Evolutionary conservation across 2,888 invertebrate species (phyloP).

Genomic region (Prenolepis imparis): DNA sequence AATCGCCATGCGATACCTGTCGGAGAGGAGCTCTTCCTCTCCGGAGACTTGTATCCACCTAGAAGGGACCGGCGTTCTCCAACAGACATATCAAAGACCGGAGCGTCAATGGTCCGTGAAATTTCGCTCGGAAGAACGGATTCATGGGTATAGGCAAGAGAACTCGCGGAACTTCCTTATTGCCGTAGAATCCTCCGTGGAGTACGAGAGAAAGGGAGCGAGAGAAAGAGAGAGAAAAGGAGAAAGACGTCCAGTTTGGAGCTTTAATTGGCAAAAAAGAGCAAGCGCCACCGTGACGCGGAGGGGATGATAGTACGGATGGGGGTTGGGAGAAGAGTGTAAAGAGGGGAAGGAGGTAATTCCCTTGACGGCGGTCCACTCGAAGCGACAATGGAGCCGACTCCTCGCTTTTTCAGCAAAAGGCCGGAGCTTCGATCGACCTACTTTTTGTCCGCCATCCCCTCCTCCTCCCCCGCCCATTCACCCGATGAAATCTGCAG

Average conservation of each 20-base stretch:
- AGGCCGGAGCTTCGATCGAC: constrained; percentile 70
- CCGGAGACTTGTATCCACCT: constrained; percentile 35
- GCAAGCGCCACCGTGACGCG: constrained; percentile 15
- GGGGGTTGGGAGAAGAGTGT: constrained; percentile 11
- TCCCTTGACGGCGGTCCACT: constrained; percentile 64
- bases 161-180: constrained; percentile 63
- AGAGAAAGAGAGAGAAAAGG: not conserved
- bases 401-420: constrained; percentile 65
- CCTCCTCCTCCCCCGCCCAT: not conserved
- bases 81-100: constrained; percentile 47
- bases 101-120: constrained; percentile 68
- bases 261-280: constrained; percentile 68
- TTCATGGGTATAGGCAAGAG: constrained; percentile 42
- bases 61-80: constrained; percentile 26
- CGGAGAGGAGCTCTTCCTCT: constrained; percentile 8
- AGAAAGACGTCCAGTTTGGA: constrained; percentile 60
- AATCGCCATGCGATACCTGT: constrained; percentile 40
- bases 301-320: constrained; percentile 7
- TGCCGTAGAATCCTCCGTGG: constrained; percentile 48
- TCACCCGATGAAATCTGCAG: constrained; percentile 60
- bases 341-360: constrained; percentile 63
- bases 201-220: constrained; percentile 2
- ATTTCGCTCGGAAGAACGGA: constrained; percentile 59
- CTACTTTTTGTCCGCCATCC: constrained; percentile 60
- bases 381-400: constrained; percentile 67